Evolutionary conservation across 2,113 vertebrate species (phyloP).

Genomic region (Albula glossodonta): DNA sequence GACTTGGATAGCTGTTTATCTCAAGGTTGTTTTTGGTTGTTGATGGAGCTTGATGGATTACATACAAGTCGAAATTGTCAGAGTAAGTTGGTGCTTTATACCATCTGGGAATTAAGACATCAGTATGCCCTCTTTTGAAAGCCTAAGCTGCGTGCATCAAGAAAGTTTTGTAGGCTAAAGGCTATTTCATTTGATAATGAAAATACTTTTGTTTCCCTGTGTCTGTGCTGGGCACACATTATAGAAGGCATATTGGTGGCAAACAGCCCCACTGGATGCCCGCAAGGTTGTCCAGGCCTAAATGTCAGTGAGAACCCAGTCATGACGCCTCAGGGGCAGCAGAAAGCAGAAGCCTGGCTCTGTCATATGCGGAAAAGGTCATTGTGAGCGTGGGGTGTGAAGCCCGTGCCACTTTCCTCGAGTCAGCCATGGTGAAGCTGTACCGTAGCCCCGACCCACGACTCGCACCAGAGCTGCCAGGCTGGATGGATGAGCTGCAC

Average conservation of each 20-base stretch:
- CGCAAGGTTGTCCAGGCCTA: not conserved
- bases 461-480: no score
- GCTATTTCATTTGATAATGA: not conserved
- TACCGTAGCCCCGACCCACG: no score
- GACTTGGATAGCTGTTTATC: not conserved
- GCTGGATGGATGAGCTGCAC: no score
- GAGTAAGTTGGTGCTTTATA: not conserved
- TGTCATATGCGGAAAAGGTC: not conserved
- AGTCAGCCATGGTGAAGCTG: not conserved
- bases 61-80: not conserved
- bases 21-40: not conserved
- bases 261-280: not conserved
- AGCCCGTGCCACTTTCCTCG: not conserved
- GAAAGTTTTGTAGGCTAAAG: not conserved
- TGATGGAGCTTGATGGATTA: not conserved
- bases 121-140: no score
- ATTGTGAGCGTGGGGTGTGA: not conserved
- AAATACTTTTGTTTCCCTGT: not conserved
- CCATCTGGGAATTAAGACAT: not conserved
- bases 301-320: not conserved
- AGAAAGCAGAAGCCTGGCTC: not conserved
- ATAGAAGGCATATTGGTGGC: not conserved
- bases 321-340: not conserved
- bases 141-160: not conserved
- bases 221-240: not conserved